Conservation (phyloP, 1,140 invertebrate species). For the Neodiprion pinetum region DNA sequence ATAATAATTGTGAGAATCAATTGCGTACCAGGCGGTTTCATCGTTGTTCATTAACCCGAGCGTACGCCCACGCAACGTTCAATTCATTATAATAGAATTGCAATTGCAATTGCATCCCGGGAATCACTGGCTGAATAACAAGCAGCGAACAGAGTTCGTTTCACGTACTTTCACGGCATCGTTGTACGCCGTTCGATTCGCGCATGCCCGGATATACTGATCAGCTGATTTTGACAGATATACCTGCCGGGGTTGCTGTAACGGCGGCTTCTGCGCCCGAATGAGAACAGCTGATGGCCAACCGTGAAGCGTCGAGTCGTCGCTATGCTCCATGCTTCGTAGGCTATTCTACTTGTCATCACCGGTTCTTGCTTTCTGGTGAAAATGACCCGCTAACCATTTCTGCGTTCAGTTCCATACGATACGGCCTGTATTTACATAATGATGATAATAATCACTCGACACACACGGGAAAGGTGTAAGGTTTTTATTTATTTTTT, state of each 20-base stretch:
- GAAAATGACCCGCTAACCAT: background rate
- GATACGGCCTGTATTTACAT: background rate
- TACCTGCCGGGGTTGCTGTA: background rate
- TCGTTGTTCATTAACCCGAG: too few species aligned
- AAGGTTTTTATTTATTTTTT: too few species aligned
- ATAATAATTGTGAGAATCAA: too few species aligned
- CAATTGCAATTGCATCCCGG: too few species aligned
- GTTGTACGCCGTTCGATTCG: background rate
- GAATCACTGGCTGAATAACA: too few species aligned
- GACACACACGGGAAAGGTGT: too few species aligned
- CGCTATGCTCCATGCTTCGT: background rate
- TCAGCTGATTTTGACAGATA: constrained; percentile 7
- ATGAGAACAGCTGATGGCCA: constrained; percentile 5
- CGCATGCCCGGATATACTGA: background rate
- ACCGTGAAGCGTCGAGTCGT: background rate
- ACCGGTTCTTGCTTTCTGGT: background rate
- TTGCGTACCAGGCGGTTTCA: too few species aligned
- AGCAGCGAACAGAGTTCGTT: too few species aligned
- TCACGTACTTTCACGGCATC: too few species aligned
- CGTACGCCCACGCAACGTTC: too few species aligned
- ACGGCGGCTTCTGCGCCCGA: background rate
- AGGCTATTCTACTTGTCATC: background rate
- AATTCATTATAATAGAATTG: too few species aligned
- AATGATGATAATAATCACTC: too few species aligned
- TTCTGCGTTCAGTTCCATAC: background rate